Evolutionary conservation across 2,797 vertebrate genomes (phyloP).

Genomic region (Chrosomus eos): DNA sequence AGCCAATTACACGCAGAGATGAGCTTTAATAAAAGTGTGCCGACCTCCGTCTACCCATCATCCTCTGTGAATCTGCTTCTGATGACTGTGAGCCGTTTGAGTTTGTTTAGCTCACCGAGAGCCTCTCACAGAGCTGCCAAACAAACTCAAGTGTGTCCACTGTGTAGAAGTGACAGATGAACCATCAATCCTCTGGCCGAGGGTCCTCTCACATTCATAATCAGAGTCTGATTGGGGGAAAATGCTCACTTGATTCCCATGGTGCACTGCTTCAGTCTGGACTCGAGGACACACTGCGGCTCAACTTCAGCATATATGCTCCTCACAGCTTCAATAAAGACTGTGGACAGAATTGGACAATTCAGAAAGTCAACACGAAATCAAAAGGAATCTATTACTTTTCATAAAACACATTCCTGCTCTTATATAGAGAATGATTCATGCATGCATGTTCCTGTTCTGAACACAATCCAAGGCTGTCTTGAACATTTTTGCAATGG

Average conservation of each 20-base stretch:
- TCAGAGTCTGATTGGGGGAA: slow-evolving; percentile 16
- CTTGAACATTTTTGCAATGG: not conserved
- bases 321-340: not conserved
- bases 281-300: not conserved
- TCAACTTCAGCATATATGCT: not conserved
- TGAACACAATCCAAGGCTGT: not conserved
- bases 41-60: not conserved
- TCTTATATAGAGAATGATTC: not conserved
- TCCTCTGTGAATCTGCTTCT: not conserved
- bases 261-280: slow-evolving; percentile 12
- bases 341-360: not conserved
- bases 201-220: not conserved
- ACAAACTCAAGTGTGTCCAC: slow-evolving; percentile 24
- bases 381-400: not conserved
- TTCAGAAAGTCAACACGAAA: not conserved
- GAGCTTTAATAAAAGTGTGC: slow-evolving; percentile 17
- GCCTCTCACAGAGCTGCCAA: not conserved
- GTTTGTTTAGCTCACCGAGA: not conserved
- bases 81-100: not conserved
- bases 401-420: not conserved
- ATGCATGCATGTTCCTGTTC: not conserved
- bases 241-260: slow-evolving; percentile 31
- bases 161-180: not conserved
- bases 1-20: slow-evolving; percentile 16
- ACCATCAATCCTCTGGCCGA: not conserved